These are phyloP conservation scores for Apis florea DNA, from an alignment of 1,140 invertebrate genomes.

Conservation along the genomic window DNA sequence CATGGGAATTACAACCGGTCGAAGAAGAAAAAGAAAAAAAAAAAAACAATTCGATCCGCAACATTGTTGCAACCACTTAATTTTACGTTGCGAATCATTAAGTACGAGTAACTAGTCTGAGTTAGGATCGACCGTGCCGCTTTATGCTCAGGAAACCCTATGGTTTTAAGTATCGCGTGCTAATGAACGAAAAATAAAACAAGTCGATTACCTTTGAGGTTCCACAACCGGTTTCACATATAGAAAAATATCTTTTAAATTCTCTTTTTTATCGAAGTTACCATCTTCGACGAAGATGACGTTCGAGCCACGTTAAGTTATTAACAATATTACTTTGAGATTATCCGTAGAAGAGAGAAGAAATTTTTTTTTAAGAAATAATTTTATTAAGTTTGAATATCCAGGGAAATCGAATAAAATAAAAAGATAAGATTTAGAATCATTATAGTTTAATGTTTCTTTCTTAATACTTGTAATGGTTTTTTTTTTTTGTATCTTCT, in stretches of 20 bases:
- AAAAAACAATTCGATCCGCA: not conserved
- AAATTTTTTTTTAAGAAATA: too few relatives aligned
- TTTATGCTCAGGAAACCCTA: conserved; percentile 5
- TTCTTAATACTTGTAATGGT: not conserved
- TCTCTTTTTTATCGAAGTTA: not conserved
- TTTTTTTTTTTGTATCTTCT: too few relatives aligned
- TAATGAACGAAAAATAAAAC: conserved; percentile 44
- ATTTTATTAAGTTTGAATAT: not conserved
- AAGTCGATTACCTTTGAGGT: conserved; percentile 7
- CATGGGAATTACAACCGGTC: not conserved
- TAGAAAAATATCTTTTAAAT: conserved; percentile 38
- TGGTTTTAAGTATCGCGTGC: conserved; percentile 31
- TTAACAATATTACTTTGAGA: not conserved
- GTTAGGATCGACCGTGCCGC: conserved; percentile 18
- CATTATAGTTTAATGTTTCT: not conserved
- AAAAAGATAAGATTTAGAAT: not conserved
- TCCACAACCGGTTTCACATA: conserved; percentile 41
- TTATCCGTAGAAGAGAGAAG: not conserved
- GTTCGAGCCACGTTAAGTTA: not conserved
- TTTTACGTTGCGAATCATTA: conserved; percentile 28
- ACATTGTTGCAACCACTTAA: not conserved
- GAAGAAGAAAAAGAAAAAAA: not conserved
- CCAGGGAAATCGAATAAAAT: not conserved
- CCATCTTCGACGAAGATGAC: not conserved
- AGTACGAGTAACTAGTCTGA: conserved; percentile 30